phyloP scores from a whole-genome alignment of 2,113 vertebrate species.

The Campylorhamphus procurvoides region DNA sequence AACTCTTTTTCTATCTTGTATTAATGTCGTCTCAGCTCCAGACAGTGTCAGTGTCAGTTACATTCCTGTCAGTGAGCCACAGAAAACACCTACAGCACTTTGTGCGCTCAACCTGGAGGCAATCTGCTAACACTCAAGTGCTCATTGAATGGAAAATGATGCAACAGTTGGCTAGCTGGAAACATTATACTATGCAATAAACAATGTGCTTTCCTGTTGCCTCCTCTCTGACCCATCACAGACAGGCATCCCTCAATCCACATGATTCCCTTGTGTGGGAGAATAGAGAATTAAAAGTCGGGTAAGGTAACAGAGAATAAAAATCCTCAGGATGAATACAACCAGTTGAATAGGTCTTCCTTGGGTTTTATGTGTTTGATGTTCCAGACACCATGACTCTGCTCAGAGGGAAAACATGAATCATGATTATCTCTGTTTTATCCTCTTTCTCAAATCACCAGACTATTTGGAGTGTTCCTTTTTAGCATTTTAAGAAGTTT shows the following conservation, averaged over 20 bases:
- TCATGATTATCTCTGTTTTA: accelerated
- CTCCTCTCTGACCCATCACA: neutral
- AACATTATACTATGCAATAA: slow-evolving; percentile 21
- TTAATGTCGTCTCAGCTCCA: neutral
- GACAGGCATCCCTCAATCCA: neutral
- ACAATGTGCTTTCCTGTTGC: neutral
- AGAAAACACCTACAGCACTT: slow-evolving; percentile 56
- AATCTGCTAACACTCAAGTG: slow-evolving; percentile 60
- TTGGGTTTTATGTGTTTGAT: neutral
- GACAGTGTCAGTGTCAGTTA: slow-evolving; percentile 8
- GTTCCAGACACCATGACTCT: neutral
- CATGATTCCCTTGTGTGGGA: neutral
- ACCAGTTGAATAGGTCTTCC: accelerated
- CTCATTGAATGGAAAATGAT: slow-evolving; percentile 63
- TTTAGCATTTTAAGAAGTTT: neutral
- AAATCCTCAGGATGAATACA: neutral
- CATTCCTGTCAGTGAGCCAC: slow-evolving; percentile 54
- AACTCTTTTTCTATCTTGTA: neutral
- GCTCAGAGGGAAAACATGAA: neutral
- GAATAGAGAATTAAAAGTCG: neutral
- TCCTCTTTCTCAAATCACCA: neutral
- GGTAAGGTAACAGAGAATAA: neutral
- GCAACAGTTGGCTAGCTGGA: slow-evolving; percentile 54
- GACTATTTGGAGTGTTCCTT: neutral
- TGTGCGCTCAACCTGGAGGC: slow-evolving; percentile 55